A percentile compares a stretch with the other conserved stretches of the same genome.
phyloP scores from a whole-genome alignment of 2,888 invertebrate genomes.

The Micoletzkya japonica region DNA sequence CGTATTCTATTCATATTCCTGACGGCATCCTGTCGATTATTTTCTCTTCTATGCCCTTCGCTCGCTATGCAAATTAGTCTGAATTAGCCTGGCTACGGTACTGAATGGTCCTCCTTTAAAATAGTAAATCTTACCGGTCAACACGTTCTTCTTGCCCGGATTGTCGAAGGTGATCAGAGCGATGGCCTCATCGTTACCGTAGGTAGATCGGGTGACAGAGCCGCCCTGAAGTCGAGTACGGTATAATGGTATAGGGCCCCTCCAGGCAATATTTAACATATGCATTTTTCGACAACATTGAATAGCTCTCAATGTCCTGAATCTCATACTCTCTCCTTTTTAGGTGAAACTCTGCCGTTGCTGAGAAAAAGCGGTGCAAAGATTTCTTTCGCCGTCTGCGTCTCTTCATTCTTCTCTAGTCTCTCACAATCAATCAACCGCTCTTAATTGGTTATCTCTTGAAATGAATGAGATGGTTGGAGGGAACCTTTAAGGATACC shows the following conservation, averaged over 20 bases:
- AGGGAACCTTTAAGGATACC: neutral
- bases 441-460: neutral
- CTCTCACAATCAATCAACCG: too few relatives aligned
- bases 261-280: too few relatives aligned
- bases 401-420: too few relatives aligned
- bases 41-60: too few relatives aligned
- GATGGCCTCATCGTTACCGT: slow-evolving; percentile 6
- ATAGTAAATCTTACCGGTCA: too few relatives aligned
- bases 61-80: too few relatives aligned
- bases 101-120: too few relatives aligned
- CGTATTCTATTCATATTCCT: too few relatives aligned
- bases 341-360: neutral
- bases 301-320: neutral
- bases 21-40: too few relatives aligned
- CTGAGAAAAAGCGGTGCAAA: too few relatives aligned
- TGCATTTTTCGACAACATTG: neutral
- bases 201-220: slow-evolving; percentile 2
- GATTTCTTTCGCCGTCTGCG: too few relatives aligned
- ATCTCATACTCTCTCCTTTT: neutral
- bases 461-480: neutral
- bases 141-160: slow-evolving; percentile 25
- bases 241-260: too few relatives aligned
- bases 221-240: slow-evolving; percentile 21
- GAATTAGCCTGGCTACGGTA: slow-evolving; percentile 6
- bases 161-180: slow-evolving; percentile 20